Evolutionary conservation across 2,113 vertebrate genomes (phyloP).

Genomic region (Callipepla californica): DNA sequence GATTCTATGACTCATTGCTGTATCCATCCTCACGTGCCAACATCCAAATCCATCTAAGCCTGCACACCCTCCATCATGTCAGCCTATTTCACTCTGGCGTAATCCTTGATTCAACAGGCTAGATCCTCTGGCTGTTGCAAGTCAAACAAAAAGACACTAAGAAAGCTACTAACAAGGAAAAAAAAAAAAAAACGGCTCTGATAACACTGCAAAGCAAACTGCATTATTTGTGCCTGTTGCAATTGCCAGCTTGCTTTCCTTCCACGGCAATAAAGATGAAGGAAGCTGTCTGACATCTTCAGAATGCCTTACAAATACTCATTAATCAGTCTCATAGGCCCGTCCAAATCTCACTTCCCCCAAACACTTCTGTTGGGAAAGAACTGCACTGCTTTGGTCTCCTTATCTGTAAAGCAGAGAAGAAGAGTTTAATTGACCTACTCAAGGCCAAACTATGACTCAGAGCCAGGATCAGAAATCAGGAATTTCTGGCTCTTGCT

Average conservation of each 20-base stretch:
- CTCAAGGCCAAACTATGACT: slow-evolving; percentile 47
- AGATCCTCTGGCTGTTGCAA: background rate
- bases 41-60: background rate
- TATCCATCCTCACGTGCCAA: background rate
- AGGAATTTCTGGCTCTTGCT: slow-evolving; percentile 27
- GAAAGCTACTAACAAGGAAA: background rate
- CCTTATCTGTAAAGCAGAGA: slow-evolving; percentile 49
- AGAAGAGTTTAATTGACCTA: slow-evolving; percentile 33
- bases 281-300: background rate
- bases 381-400: background rate
- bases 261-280: background rate
- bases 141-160: background rate
- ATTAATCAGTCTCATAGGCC: background rate
- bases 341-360: background rate
- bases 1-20: background rate
- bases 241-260: background rate
- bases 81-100: background rate
- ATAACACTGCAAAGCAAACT: background rate
- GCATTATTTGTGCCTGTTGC: background rate
- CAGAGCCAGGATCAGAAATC: slow-evolving; percentile 39
- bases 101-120: background rate
- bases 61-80: background rate
- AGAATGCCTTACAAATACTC: slow-evolving; percentile 8
- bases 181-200: background rate
- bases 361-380: slow-evolving; percentile 1